These are phyloP conservation scores for Spodoptera litura DNA, from an alignment of 1,140 invertebrate genomes.

Conservation along the genomic window DNA sequence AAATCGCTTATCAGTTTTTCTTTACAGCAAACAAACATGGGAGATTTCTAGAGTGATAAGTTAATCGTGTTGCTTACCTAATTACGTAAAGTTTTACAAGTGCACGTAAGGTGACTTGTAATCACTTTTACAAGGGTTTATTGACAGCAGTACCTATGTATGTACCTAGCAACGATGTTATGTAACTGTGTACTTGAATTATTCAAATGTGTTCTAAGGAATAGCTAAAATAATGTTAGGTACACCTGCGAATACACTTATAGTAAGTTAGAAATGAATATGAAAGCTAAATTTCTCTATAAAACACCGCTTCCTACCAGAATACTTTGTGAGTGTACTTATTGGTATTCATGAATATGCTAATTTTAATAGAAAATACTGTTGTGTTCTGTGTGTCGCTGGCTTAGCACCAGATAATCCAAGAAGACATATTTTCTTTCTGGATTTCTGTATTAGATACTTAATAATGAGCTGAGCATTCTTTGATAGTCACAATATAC, in stretches of 20 bases:
- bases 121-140: not conserved
- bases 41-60: slow-evolving; percentile 54
- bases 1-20: slow-evolving; percentile 54
- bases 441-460: not conserved
- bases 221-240: not conserved
- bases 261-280: slow-evolving; percentile 24
- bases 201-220: not conserved
- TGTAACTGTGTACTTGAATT: not conserved
- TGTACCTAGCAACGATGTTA: too few species aligned
- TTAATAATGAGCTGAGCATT: not conserved
- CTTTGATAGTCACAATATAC: too few species aligned
- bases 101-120: not conserved
- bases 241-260: not conserved
- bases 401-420: slow-evolving; percentile 28
- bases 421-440: not conserved
- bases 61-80: slow-evolving; percentile 3
- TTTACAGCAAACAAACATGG: slow-evolving; percentile 52
- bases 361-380: slow-evolving; percentile 34
- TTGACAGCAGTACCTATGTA: too few species aligned
- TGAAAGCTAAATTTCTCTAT: slow-evolving; percentile 22
- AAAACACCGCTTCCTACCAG: slow-evolving; percentile 31
- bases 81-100: not conserved
- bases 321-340: slow-evolving; percentile 16
- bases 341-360: slow-evolving; percentile 41
- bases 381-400: not conserved